Conservation (phyloP, 2,888 invertebrate species). For the Ophion costatus region DNA sequence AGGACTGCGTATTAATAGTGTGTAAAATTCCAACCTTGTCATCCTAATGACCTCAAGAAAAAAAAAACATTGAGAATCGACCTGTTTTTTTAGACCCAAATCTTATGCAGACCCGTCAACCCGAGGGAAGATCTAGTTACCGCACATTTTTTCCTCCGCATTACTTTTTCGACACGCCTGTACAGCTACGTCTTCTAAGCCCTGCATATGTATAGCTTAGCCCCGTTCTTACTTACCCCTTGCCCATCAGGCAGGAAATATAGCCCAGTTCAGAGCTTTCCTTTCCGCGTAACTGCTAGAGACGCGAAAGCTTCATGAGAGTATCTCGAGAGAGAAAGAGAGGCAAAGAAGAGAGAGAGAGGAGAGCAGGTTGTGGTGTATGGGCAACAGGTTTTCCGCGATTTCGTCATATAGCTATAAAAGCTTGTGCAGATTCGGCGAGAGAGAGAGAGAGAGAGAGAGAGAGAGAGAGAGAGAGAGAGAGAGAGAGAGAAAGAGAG, state of each 20-base stretch:
- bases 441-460: constrained; percentile 26
- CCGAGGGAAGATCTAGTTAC: too few relatives aligned
- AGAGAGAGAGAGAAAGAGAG: constrained; percentile 24
- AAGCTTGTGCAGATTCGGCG: constrained; percentile 17
- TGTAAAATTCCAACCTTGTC: not conserved
- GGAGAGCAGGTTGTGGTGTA: constrained; percentile 34
- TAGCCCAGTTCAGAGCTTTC: constrained; percentile 31
- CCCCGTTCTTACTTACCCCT: not conserved
- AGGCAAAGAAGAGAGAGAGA: constrained; percentile 13
- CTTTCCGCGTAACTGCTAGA: constrained; percentile 47
- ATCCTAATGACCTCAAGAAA: not conserved
- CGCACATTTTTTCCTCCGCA: too few relatives aligned
- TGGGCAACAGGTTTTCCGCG: constrained; percentile 70
- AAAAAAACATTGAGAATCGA: not conserved
- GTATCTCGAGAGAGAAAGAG: constrained; percentile 17
- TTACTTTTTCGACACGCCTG: too few relatives aligned
- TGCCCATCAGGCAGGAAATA: constrained; percentile 35
- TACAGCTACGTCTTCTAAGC: not conserved
- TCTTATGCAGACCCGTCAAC: too few relatives aligned
- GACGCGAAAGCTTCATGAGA: constrained; percentile 54
- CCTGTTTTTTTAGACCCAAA: not conserved
- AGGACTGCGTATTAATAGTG: not conserved
- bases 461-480: constrained; percentile 17
- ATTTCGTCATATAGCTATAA: constrained; percentile 59
- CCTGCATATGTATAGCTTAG: not conserved